Base-by-base conservation (phyloP, 1,140 invertebrate genomes). In the Drosophila nigrodunni region DNA sequence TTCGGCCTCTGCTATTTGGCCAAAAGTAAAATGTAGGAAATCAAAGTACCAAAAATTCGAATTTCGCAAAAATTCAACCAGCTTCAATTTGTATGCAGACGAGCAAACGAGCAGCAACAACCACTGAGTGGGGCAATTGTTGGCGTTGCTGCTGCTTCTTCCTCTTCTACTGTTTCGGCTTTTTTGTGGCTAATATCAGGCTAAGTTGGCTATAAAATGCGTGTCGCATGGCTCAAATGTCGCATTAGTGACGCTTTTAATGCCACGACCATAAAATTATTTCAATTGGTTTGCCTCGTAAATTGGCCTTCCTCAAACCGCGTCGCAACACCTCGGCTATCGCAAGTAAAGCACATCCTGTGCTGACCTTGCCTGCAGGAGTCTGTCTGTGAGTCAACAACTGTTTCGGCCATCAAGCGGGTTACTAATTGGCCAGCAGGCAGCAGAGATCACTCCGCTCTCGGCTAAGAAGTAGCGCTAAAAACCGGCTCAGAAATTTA, bases 181-280 rank as follows among this genome's bases (percentile, higher is more conserved):
- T n/a, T 35, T 30, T 67, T 67, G 37, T 47, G 18, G 52, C 50
- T 66, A 72, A 72, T 77, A 78, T 77, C 43, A 66, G 60, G 62
- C 58, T 68, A 81, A 78, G 59, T 72, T 65, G 79, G 65, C 75
- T 58, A 86, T 86, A 78, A 79, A 86, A 82, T 58, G 58, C 55
- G 39, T 39, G 41, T 54, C 46, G 55, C 39, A 54, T 54, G 10
- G 37, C 57, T 41, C 47, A 77, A 81, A 65, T 79, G 71, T 74
- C 81, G 65, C 81, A 81, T 85, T 85, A 74, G 74, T 85, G 80
- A 66, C 13, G 52, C 69, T 65, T 80, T 85, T 85, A 77, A 85
- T 75, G 70, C 44, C 39, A 25, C 55, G 13, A 47, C 47, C 82
- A 82, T 79, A 76, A 87, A 77, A 75, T 1, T 13, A 62, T 15